Percentiles rank a stretch among this genome's conserved stretches.
Evolutionary conservation across 2,797 vertebrate species (phyloP).

Genomic region (Acrossocheilus wenchowensis): DNA sequence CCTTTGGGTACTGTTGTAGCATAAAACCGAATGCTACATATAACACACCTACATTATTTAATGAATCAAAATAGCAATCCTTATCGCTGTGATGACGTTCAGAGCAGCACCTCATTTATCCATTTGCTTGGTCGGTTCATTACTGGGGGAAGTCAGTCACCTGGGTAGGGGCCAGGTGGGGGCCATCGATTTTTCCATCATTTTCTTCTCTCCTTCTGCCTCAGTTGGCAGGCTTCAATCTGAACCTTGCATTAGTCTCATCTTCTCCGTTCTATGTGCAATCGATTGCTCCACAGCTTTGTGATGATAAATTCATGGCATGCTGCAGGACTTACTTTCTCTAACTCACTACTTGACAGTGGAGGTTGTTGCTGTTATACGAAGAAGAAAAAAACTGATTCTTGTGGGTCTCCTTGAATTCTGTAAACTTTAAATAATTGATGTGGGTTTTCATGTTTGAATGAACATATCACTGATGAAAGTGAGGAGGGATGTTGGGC

Average conservation of each 20-base stretch:
- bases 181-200: conserved; percentile 55
- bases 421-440: conserved; percentile 50
- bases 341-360: conserved; percentile 28
- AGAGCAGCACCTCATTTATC: conserved; percentile 20
- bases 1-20: not conserved
- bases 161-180: conserved; percentile 50
- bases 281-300: conserved; percentile 69
- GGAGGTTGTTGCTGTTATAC: conserved; percentile 41
- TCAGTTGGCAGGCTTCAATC: conserved; percentile 58
- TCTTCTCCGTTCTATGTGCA: conserved; percentile 62
- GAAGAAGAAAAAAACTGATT: conserved; percentile 47
- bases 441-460: conserved; percentile 40
- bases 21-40: not conserved
- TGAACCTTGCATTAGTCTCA: conserved; percentile 69
- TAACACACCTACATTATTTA: conserved; percentile 2
- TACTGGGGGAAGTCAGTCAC: conserved; percentile 54
- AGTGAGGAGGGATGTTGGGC: conserved; percentile 11
- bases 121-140: conserved; percentile 41
- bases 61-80: conserved; percentile 7
- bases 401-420: conserved; percentile 40
- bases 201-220: conserved; percentile 59
- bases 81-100: conserved; percentile 34
- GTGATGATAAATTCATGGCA: conserved; percentile 72
- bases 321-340: conserved; percentile 52
- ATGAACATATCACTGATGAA: conserved; percentile 2